Evolutionary conservation across 1,140 invertebrate species (phyloP).

Genomic region (Drosophila obscura): DNA sequence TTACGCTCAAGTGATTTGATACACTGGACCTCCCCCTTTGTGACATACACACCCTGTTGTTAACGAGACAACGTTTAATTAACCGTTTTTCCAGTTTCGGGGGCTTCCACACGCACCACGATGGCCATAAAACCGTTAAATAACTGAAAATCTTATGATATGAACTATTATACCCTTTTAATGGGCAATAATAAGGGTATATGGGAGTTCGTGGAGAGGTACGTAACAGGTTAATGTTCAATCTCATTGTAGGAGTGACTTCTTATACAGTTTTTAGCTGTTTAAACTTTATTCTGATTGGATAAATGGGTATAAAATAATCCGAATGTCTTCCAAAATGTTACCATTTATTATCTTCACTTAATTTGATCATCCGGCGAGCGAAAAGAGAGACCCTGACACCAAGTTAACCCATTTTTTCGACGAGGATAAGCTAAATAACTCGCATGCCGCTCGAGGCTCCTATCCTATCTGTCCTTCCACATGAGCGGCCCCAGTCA

Average conservation of each 20-base stretch:
- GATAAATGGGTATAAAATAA: too few relatives aligned
- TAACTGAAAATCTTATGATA: conserved; percentile 39
- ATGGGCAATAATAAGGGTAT: too few relatives aligned
- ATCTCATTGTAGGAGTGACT: too few relatives aligned
- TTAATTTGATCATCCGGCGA: conserved; percentile 22
- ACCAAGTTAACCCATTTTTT: conserved; percentile 50
- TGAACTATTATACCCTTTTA: too few relatives aligned
- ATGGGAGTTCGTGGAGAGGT: too few relatives aligned
- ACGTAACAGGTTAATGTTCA: too few relatives aligned
- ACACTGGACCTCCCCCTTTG: neutral
- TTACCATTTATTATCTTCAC: too few relatives aligned
- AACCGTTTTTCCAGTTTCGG: conserved; percentile 48
- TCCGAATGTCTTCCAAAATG: conserved; percentile 3
- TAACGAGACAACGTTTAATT: conserved; percentile 65
- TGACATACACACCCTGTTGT: conserved; percentile 47
- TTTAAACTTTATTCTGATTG: too few relatives aligned
- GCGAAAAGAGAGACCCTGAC: neutral
- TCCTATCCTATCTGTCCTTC: conserved; percentile 38
- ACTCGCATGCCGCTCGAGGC: conserved; percentile 33
- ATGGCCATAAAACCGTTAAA: conserved; percentile 47
- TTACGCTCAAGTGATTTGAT: conserved; percentile 52
- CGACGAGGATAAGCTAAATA: conserved; percentile 29
- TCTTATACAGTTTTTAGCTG: too few relatives aligned
- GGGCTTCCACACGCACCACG: conserved; percentile 34
- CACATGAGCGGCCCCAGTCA: conserved; percentile 39